Percentiles rank a stretch among this genome's conserved stretches.
These are phyloP conservation scores for Vulpes ferrilata DNA, from an alignment of 2,113 vertebrate genomes.

Conservation along the genomic window DNA sequence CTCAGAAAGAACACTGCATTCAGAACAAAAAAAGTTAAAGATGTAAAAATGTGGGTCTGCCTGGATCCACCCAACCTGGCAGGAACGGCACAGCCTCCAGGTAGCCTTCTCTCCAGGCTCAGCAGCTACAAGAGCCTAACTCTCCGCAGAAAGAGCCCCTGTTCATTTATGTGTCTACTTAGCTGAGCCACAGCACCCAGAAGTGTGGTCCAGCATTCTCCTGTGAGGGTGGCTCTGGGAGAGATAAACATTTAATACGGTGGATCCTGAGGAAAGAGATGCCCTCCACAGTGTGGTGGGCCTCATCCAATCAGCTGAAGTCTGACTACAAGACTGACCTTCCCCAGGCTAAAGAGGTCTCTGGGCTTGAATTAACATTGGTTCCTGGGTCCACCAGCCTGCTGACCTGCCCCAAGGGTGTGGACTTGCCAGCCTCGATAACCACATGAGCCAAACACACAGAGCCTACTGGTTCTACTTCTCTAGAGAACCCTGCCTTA, in stretches of 20 bases:
- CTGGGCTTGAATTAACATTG: not conserved
- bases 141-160: not conserved
- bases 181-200: not conserved
- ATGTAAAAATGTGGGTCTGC: not conserved
- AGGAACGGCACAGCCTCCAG: not conserved
- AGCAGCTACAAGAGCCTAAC: not conserved
- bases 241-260: not conserved
- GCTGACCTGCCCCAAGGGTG: not conserved
- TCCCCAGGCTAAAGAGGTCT: not conserved
- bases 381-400: not conserved
- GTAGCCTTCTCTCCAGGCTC: not conserved
- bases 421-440: not conserved
- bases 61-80: not conserved
- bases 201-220: no score
- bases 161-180: not conserved
- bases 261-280: not conserved
- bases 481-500: not conserved
- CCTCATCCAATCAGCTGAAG: not conserved
- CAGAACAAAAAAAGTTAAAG: not conserved
- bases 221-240: not conserved
- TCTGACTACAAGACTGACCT: not conserved
- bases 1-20: not conserved
- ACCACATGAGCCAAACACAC: not conserved
- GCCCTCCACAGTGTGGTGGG: not conserved
- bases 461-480: rapidly evolving